A percentile compares a stretch with the other conserved stretches of the same genome.
Conservation (phyloP, 2,113 vertebrate genomes). For the Elephas maximus region DNA sequence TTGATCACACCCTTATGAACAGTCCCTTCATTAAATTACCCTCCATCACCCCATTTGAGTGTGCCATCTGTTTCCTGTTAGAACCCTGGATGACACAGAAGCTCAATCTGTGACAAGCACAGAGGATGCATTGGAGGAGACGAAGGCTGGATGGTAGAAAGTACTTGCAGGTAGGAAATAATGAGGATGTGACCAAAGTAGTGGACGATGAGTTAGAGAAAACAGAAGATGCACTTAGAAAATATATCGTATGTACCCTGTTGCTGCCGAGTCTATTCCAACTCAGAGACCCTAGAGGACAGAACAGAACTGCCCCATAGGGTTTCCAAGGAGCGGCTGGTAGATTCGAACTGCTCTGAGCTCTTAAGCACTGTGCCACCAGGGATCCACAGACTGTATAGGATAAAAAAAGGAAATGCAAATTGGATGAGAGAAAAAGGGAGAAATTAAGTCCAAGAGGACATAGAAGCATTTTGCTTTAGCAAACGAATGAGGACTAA, state of each 20-base stretch:
- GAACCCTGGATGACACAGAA: not conserved
- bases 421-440: not conserved
- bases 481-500: not conserved
- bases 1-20: not conserved
- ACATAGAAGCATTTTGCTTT: not conserved
- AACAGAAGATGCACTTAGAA: not conserved
- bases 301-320: too few species aligned
- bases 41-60: not conserved
- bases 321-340: too few species aligned
- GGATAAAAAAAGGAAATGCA: conserved; percentile 23
- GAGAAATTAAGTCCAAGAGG: not conserved
- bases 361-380: too few species aligned
- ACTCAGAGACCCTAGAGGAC: too few species aligned
- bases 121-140: not conserved
- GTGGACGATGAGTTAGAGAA: not conserved
- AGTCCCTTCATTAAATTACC: not conserved
- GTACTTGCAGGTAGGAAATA: not conserved
- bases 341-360: too few species aligned
- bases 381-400: not conserved
- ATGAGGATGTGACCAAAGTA: not conserved
- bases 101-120: not conserved
- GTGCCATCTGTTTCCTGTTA: not conserved
- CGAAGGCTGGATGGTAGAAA: not conserved
- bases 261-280: too few species aligned
- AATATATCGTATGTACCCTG: not conserved